Percentiles rank a stretch among this genome's conserved stretches.
Conservation (phyloP, 2,113 vertebrate genomes). For the Grammomys surdaster region DNA sequence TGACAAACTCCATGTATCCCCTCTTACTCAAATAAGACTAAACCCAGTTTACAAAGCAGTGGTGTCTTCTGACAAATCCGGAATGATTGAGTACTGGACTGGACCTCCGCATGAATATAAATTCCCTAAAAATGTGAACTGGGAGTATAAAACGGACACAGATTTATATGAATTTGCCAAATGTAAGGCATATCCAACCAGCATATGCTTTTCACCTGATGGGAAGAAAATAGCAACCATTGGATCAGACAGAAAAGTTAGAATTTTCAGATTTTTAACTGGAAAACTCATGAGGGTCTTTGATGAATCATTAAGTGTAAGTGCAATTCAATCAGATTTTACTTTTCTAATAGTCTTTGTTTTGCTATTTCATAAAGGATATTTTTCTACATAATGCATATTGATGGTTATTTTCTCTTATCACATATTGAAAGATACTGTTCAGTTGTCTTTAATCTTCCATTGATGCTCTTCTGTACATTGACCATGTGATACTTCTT, state of each 20-base stretch:
- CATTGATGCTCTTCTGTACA: background rate
- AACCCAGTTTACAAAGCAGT: constrained; percentile 93
- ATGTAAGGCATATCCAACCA: constrained; percentile 95
- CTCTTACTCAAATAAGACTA: constrained; percentile 94
- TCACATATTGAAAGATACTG: background rate
- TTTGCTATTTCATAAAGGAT: constrained; percentile 53
- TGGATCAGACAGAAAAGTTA: constrained; percentile 96
- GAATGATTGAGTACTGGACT: constrained; percentile 99
- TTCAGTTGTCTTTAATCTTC: constrained; percentile 11
- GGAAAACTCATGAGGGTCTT: constrained; percentile 98
- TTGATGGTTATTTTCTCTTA: constrained; percentile 48
- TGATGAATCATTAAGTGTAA: constrained; percentile 96
- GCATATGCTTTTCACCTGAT: constrained; percentile 94
- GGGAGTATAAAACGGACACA: constrained; percentile 98
- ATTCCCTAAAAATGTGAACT: constrained; percentile 94
- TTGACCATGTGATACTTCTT: constrained; percentile 11
- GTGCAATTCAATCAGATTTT: constrained; percentile 78
- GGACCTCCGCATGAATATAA: constrained; percentile 94
- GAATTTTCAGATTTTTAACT: constrained; percentile 97
- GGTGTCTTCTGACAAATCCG: constrained; percentile 96
- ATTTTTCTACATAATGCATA: constrained; percentile 20
- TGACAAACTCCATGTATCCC: constrained; percentile 94
- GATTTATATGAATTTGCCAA: constrained; percentile 99
- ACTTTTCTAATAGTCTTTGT: constrained; percentile 18
- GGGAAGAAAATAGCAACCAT: constrained; percentile 99